Evolutionary conservation across 2,113 vertebrate species (phyloP).

Genomic region (Malurus melanocephalus): DNA sequence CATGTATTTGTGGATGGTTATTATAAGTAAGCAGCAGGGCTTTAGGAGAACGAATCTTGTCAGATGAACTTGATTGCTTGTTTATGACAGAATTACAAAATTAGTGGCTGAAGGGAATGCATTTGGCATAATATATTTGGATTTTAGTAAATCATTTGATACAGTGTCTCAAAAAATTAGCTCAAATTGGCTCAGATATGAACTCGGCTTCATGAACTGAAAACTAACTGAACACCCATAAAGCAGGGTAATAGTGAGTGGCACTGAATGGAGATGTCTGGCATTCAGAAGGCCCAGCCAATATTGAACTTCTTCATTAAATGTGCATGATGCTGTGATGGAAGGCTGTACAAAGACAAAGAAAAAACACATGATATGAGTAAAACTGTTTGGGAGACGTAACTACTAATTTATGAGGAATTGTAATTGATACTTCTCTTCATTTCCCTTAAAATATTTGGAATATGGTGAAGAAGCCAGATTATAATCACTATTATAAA

Average conservation of each 20-base stretch:
- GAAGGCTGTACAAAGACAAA: background rate
- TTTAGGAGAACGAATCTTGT: constrained; percentile 27
- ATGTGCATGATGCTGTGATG: background rate
- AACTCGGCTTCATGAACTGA: constrained; percentile 1
- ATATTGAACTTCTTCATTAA: constrained; percentile 9
- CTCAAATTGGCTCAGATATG: constrained; percentile 35
- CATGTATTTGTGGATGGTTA: constrained; percentile 1
- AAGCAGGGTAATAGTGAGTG: constrained; percentile 14
- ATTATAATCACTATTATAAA: background rate
- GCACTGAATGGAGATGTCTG: background rate
- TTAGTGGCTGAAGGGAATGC: constrained; percentile 46
- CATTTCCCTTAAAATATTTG: background rate
- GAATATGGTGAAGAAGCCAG: background rate
- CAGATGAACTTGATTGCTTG: constrained; percentile 43
- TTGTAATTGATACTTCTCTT: background rate
- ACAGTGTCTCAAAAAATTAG: constrained; percentile 44
- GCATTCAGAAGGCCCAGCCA: background rate
- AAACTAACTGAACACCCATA: background rate
- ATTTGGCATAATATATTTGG: constrained; percentile 50
- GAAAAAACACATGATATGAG: background rate
- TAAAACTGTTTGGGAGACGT: background rate
- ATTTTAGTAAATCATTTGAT: constrained; percentile 59
- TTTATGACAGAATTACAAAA: constrained; percentile 54
- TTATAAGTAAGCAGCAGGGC: constrained; percentile 14
- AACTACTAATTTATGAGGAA: background rate